Base-by-base conservation (phyloP, 2,797 vertebrate genomes). In the Coendou prehensilis region DNA sequence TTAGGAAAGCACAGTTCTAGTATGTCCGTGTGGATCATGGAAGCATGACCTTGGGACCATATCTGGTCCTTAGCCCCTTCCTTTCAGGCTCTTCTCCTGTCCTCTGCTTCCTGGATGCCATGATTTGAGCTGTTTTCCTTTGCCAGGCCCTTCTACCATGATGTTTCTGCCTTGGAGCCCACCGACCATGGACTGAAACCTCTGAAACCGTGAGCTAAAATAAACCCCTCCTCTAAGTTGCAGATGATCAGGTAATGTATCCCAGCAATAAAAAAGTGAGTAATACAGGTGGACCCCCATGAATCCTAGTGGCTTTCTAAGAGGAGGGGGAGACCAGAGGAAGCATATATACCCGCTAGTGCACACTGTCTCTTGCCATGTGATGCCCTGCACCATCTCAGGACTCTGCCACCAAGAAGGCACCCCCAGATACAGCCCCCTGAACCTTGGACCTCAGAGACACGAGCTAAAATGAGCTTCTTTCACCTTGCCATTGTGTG, bases 291-390 rank as follows among this genome's bases (percentile, higher is more conserved):
- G 41, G 41, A 45, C 4, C 9, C 23, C 10, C 22, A 45, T 13
- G 10, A 26, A 54, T 56, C 8, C 8, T 4, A 14, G 45, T 47
- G n/a, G 17, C 47, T 30, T 93, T 63, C 37, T 20, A 67, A n/a
- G 37, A 56, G 73, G 45, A 45, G 30, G 17, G 41, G 28, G 47
- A 50, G 47, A 22, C 47, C 28, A 30, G 3, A n/a, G 11, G 17
- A 50, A 15, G 76, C 71, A 47, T 37, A 17, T 5, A 2, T 0
- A 14, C 41, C 17, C 13, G 13, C 1, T 1, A 9, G 5, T 33
- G 6, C 41, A 50, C 15, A 30, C 41, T 63, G 20, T 7, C 57
- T 64, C 57, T 73, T 41, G 5, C 17, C 26, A 10, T 75, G 15
- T 33, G 86, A 26, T 41, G 37, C 11, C 57, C 33, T 52, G 33